Evolutionary conservation across 1,140 invertebrate species (phyloP).

Genomic region (Aphelinus atriplicis): DNA sequence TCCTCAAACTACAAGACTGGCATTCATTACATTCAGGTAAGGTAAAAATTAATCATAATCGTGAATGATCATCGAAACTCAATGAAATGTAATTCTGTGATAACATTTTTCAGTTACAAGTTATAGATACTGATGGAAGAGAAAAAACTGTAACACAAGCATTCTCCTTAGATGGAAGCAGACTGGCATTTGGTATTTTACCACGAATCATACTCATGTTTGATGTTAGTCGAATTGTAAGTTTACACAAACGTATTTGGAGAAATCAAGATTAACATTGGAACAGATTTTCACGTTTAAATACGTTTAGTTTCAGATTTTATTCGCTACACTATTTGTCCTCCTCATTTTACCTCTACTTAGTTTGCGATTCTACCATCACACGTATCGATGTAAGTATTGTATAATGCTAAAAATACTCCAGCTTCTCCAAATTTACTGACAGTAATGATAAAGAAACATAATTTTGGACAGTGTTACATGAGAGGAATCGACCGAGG

Average conservation of each 20-base stretch:
- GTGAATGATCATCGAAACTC: background rate
- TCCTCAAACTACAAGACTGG: conserved; percentile 73
- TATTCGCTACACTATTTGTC: conserved; percentile 73
- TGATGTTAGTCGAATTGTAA: conserved; percentile 78
- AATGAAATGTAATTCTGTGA: no score
- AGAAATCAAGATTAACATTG: background rate
- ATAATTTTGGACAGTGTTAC: background rate
- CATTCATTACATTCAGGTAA: conserved; percentile 76
- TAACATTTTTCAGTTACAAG: conserved; percentile 67
- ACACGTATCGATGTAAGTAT: conserved; percentile 67
- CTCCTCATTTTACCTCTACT: conserved; percentile 74
- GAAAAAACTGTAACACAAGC: conserved; percentile 71
- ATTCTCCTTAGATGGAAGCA: conserved; percentile 81
- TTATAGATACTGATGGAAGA: conserved; percentile 71
- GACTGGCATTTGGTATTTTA: conserved; percentile 73
- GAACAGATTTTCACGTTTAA: background rate
- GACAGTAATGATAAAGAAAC: no score
- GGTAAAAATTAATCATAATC: background rate
- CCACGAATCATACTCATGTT: conserved; percentile 79
- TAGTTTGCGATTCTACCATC: conserved; percentile 69
- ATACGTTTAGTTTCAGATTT: conserved; percentile 72
- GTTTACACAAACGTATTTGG: conserved; percentile 50
- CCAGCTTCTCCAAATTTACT: no score
- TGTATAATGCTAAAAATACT: background rate
- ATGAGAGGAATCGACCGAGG: conserved; percentile 67